Evolutionary conservation across 2,888 invertebrate genomes (phyloP).

Genomic region (Cephus pygmeus): DNA sequence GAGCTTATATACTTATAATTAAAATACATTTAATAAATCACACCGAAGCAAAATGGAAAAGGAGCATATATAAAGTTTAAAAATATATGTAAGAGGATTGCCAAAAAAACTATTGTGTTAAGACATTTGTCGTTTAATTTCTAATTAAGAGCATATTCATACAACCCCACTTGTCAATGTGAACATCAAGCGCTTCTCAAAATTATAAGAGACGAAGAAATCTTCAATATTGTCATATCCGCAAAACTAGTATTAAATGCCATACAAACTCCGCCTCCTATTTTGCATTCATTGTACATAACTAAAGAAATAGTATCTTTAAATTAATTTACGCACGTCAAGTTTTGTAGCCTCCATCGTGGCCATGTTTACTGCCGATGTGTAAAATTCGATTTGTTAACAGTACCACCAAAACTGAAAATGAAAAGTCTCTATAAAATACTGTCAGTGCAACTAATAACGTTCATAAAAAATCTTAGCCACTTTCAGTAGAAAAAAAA

Average conservation of each 20-base stretch:
- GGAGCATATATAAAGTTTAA: neutral
- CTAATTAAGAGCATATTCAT: neutral
- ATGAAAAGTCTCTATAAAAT: neutral
- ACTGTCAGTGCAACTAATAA: too few species aligned
- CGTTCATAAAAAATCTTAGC: too few species aligned
- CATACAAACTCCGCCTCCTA: neutral
- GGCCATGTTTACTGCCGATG: conserved; percentile 47
- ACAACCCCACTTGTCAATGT: neutral
- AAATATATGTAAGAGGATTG: neutral
- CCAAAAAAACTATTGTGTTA: too few species aligned
- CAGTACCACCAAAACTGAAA: neutral
- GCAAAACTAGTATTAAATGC: neutral
- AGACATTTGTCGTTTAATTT: neutral
- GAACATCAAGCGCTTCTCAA: neutral
- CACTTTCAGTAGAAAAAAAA: too few species aligned
- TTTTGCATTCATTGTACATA: neutral
- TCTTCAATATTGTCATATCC: neutral
- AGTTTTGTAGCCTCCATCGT: conserved; percentile 67
- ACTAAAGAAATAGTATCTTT: conserved; percentile 6
- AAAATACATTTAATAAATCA: conserved; percentile 1
- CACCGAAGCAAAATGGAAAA: neutral
- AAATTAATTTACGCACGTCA: conserved; percentile 68
- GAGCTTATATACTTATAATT: neutral
- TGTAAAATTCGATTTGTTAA: conserved; percentile 11
- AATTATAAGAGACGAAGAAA: neutral